Base-by-base conservation (phyloP, 2,797 vertebrate species). In the Siniperca undulata region DNA sequence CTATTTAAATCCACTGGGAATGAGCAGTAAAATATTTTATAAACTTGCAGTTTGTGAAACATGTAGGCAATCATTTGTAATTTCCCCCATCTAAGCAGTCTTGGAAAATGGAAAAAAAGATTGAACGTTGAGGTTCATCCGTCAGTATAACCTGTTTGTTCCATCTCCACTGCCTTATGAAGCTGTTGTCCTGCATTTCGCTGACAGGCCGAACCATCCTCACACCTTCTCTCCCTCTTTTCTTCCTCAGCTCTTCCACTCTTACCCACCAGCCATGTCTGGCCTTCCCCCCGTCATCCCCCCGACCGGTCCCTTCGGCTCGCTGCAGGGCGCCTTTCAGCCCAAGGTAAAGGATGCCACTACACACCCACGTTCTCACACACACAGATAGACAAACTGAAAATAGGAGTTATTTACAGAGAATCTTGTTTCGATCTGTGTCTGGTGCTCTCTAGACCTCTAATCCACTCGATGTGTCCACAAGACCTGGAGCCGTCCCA, bases 251-350 rank as follows among this genome's bases (percentile, higher is more conserved):
- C 96, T 99, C 94, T 99, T 99, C 94, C 98, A 98, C 92, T 97
- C 98, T 79, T 99, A 99, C 85, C 98, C 98, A 78, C 97, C 98
- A 70, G 96, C 97, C 83, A 97, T 99, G 93, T 98, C 98, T 88
- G 98, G 98, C 77, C 98, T 99, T 86, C 97, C 98, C 64, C 98
- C 98, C 38, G 98, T 99, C 97, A 98, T 99, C 84, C 98, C 98
- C 59, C 98, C 98, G 10, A 98, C 96, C 0, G 98, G 98, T 84
- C 98, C 98, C 74, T 99, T 99, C 74, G 97, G 98, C 89, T 99
- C 98, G 0, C 96, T 99, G 53, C 98, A 99, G 95, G 98, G 98
- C 88, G 98, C 98, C 44, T 99, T 99, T 93, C 98, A 99, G 73
- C 98, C 98, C 89, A 99, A 99, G 97, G 98, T 99, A 94, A 83